Evolutionary conservation across 2,888 invertebrate genomes (phyloP).

Genomic region (Pachydiplax longipennis): DNA sequence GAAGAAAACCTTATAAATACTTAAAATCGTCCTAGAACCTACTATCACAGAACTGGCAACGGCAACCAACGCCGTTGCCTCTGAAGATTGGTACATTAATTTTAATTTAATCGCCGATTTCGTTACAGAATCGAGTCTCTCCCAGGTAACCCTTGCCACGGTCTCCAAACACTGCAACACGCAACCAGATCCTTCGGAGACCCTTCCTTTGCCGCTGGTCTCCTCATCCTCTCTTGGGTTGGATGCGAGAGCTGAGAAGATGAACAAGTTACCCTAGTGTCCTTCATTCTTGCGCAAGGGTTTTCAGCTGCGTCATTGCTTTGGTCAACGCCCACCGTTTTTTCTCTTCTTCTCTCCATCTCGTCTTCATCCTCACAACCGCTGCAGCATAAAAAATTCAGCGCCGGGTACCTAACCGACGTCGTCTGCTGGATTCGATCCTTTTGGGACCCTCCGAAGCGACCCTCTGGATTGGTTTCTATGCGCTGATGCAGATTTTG

Average conservation of each 20-base stretch:
- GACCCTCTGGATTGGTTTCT: not conserved
- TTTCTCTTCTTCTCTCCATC: not conserved
- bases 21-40: not conserved
- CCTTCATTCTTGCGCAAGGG: not conserved
- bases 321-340: not conserved
- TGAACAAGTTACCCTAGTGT: not conserved
- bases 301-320: not conserved
- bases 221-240: not conserved
- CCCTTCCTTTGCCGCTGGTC: not conserved
- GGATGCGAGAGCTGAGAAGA: not conserved
- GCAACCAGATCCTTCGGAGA: not conserved
- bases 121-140: not conserved
- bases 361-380: not conserved
- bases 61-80: not conserved
- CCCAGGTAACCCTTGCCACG: not conserved
- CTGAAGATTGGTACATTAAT: not conserved
- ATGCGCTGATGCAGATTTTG: constrained; percentile 10
- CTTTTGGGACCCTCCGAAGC: not conserved
- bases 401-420: not conserved
- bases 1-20: not conserved
- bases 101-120: not conserved
- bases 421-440: not conserved
- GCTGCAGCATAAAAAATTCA: not conserved
- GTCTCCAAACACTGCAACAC: constrained; percentile 1
- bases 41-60: not conserved